Evolutionary conservation across 2,113 vertebrate species (phyloP).

Genomic region (Cynoglossus semilaevis): DNA sequence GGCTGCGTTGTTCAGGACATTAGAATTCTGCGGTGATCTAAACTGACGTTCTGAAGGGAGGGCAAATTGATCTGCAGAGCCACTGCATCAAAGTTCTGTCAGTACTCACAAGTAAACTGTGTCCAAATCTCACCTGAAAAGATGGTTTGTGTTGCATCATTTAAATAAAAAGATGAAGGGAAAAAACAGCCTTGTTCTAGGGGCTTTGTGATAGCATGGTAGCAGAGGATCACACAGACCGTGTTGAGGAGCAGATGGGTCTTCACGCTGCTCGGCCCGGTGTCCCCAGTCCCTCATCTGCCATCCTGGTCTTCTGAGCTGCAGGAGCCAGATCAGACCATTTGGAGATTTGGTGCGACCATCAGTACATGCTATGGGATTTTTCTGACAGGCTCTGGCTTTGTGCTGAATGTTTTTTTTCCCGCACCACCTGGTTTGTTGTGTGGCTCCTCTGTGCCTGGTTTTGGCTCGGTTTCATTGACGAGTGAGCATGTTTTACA

Average conservation of each 20-base stretch:
- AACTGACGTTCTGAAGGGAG: constrained; percentile 9
- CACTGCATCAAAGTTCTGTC: constrained; percentile 21
- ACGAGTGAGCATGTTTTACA: not conserved
- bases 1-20: constrained; percentile 10
- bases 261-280: constrained; percentile 45
- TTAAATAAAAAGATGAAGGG: constrained; percentile 27
- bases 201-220: constrained; percentile 42
- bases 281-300: constrained; percentile 51
- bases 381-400: constrained; percentile 35
- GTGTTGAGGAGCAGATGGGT: constrained; percentile 63
- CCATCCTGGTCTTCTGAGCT: constrained; percentile 36
- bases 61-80: constrained; percentile 9
- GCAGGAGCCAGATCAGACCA: constrained; percentile 40
- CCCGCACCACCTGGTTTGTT: constrained; percentile 20
- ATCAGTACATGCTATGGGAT: not conserved
- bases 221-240: constrained; percentile 21
- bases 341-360: constrained; percentile 40
- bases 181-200: constrained; percentile 10
- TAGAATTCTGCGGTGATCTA: not conserved
- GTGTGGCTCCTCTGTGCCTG: constrained; percentile 12
- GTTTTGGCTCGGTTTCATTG: constrained; percentile 27
- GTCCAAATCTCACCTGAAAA: constrained; percentile 61
- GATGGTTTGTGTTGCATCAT: constrained; percentile 21
- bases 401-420: constrained; percentile 48
- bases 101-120: constrained; percentile 37